Percentiles rank a stretch among this genome's conserved stretches.
Evolutionary conservation across 2,888 invertebrate genomes (phyloP).

Genomic region (Phortica magna): DNA sequence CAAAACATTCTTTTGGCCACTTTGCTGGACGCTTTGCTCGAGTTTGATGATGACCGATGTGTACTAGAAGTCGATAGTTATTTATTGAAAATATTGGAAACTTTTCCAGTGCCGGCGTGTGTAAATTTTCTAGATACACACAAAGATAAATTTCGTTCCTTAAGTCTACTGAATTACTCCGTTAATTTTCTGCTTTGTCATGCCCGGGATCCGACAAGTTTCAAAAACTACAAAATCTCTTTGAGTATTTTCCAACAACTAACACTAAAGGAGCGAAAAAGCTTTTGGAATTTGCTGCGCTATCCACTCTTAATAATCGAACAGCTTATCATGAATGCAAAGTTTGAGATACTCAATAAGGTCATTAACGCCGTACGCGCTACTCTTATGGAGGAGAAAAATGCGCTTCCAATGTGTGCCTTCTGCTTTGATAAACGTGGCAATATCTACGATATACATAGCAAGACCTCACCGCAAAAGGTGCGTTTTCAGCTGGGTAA

Average conservation of each 20-base stretch:
- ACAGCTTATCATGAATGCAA: constrained; percentile 91
- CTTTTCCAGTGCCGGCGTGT: constrained; percentile 81
- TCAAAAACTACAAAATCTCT: constrained; percentile 83
- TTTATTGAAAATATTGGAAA: constrained; percentile 80
- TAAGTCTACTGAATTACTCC: constrained; percentile 83
- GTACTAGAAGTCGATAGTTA: constrained; percentile 69
- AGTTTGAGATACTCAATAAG: constrained; percentile 83
- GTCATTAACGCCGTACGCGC: constrained; percentile 82
- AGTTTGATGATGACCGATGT: constrained; percentile 50
- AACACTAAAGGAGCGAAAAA: constrained; percentile 80
- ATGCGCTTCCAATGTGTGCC: constrained; percentile 58
- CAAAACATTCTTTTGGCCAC: constrained; percentile 73
- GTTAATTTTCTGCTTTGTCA: constrained; percentile 81
- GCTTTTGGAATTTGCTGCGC: constrained; percentile 83
- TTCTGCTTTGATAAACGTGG: constrained; percentile 76
- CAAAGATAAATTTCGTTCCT: constrained; percentile 82
- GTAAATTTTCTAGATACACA: constrained; percentile 83
- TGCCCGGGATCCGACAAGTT: constrained; percentile 65
- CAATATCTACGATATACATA: constrained; percentile 69
- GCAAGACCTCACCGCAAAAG: constrained; percentile 50
- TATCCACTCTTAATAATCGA: constrained; percentile 89
- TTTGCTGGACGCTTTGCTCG: constrained; percentile 65
- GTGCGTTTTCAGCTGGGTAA: constrained; percentile 66
- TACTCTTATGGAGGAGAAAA: constrained; percentile 49
- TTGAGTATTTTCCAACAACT: constrained; percentile 84